Evolutionary conservation across 2,888 invertebrate genomes (phyloP).

Genomic region (Diplazon laetatorius): DNA sequence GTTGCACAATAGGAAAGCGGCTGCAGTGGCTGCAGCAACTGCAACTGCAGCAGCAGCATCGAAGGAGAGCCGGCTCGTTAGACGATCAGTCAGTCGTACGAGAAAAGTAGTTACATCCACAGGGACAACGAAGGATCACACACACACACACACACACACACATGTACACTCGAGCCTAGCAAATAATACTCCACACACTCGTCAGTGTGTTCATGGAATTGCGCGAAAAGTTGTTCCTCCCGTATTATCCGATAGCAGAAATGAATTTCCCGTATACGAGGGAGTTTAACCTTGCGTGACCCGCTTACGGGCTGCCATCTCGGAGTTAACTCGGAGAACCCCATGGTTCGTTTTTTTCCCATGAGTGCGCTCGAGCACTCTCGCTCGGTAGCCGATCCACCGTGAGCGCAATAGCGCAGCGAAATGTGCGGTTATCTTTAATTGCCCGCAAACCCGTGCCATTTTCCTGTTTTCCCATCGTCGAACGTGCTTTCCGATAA

Average conservation of each 20-base stretch:
- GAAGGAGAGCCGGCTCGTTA: conserved; percentile 46
- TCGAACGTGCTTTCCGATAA: conserved; percentile 52
- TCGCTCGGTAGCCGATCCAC: conserved; percentile 9
- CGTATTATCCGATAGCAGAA: conserved; percentile 58
- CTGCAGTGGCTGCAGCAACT: conserved; percentile 18
- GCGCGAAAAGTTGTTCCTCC: conserved; percentile 52
- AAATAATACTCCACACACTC: too few species aligned
- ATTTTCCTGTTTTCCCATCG: conserved; percentile 19
- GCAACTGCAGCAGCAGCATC: conserved; percentile 10
- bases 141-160: not conserved
- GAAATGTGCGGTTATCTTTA: conserved; percentile 45
- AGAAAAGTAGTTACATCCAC: not conserved
- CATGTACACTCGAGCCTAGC: conserved; percentile 18
- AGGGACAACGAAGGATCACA: conserved; percentile 26
- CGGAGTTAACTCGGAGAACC: conserved; percentile 33
- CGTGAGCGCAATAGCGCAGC: conserved; percentile 17
- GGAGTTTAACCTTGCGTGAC: conserved; percentile 65
- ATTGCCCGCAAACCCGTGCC: conserved; percentile 55
- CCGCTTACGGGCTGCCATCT: conserved; percentile 50
- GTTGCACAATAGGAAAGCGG: conserved; percentile 58
- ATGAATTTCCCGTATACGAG: conserved; percentile 60
- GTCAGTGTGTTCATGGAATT: too few species aligned
- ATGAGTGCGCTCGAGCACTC: conserved; percentile 34
- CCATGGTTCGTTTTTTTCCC: conserved; percentile 57
- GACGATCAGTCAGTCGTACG: conserved; percentile 33